Base-by-base conservation (phyloP, 2,888 invertebrate species). In the Camptogramma bilineatum region DNA sequence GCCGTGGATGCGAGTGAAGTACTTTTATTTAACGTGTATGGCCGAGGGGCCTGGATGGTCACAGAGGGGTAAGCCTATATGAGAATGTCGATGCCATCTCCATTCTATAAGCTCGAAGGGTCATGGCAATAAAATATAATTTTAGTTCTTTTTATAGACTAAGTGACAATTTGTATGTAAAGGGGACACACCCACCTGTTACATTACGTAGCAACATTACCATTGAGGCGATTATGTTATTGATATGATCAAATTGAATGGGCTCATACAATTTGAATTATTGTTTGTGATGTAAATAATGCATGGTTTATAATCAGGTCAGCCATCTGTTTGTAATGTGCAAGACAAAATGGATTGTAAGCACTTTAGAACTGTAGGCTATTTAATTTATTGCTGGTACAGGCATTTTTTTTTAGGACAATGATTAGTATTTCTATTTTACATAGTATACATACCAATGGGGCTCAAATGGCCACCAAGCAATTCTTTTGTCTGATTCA, bases 151-250 rank as follows among this genome's bases (percentile, higher is more conserved):
- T 66, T 67, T 69, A 65, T 64, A 60, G 67, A 55, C 17, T 62
- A 39, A 67, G 52, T 44, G 53, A 59, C 64, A 57, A 71, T 64
- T 66, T 68, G 39, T 66, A 69, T 68, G 71, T 69, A 68, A 69
- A 55, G 64, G 46, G 66, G 65, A 51, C 66, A 67, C 58, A 52
- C 69, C 66, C 53, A 69, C 66, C 57, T 21, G 48, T 46, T 50
- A 44, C 31, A 56, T 13, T 65, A 67, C 60, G 50, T 46, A 56
- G 56, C 31, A 39, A 28, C n/a, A 47, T 62, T 55, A 55, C 34
- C 19, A 21, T 42, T 31, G 4, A n/a, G 4, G 10, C n/a, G 13
- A 44, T 21, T 50, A 34, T 46, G 24, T 5, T 62, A 51, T 51
- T 62, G 21, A 42, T 53, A 24, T 48, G 34, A 42, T 50, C 13